Conservation (phyloP, 2,113 vertebrate genomes). For the Harpagus bidentatus region DNA sequence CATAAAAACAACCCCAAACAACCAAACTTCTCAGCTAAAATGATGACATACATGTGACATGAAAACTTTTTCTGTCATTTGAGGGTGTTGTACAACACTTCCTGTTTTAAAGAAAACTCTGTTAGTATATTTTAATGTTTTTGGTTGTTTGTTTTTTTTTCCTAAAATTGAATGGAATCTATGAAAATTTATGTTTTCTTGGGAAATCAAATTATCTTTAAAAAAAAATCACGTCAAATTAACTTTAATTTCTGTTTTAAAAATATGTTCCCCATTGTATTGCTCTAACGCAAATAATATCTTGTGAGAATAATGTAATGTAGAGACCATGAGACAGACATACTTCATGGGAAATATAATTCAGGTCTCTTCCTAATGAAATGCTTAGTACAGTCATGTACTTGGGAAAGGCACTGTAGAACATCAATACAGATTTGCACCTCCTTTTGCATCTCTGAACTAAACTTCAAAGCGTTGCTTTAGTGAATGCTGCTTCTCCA, state of each 20-base stretch:
- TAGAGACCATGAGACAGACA: background rate
- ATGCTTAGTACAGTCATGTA: background rate
- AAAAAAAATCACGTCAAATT: background rate
- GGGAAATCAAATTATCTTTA: background rate
- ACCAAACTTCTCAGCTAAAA: background rate
- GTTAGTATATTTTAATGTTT: background rate
- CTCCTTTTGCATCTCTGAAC: accelerated
- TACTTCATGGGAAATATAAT: background rate
- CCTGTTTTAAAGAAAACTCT: background rate
- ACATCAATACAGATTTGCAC: background rate
- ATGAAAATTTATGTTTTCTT: background rate
- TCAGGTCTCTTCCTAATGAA: background rate
- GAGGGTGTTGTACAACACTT: background rate
- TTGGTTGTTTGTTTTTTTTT: background rate
- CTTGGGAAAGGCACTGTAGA: background rate
- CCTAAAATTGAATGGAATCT: background rate
- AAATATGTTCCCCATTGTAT: accelerated
- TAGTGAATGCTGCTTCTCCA: background rate
- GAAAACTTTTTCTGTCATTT: background rate
- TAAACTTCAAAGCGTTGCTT: background rate
- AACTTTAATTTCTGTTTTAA: background rate
- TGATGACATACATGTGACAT: background rate
- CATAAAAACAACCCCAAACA: background rate
- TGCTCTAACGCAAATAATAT: background rate
- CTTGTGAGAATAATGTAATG: background rate